Evolutionary conservation across 2,888 invertebrate species (phyloP).

Genomic region (Luffia ferchaultella): DNA sequence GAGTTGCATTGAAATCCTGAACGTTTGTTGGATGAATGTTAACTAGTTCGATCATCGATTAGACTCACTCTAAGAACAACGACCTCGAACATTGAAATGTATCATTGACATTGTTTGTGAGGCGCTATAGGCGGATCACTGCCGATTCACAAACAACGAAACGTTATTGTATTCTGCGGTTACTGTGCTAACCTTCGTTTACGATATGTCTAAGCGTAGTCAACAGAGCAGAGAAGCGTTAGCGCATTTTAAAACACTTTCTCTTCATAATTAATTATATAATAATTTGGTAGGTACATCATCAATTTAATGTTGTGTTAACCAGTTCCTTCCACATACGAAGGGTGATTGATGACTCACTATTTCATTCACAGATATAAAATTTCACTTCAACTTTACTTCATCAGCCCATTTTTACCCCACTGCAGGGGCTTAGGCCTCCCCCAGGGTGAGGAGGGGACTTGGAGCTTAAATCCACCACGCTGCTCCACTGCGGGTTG

Average conservation of each 20-base stretch:
- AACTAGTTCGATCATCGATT: neutral
- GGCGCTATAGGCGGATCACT: neutral
- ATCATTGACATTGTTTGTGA: neutral
- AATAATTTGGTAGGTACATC: neutral
- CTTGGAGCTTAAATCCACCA: too few relatives aligned
- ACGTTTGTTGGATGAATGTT: neutral
- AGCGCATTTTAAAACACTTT: neutral
- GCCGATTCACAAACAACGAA: neutral
- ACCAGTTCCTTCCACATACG: neutral
- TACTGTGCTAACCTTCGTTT: neutral
- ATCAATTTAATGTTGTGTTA: neutral
- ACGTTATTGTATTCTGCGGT: neutral
- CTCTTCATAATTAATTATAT: neutral
- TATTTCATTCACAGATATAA: too few relatives aligned
- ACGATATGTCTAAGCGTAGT: neutral
- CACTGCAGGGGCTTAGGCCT: too few relatives aligned
- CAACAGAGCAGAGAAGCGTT: neutral
- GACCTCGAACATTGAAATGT: neutral
- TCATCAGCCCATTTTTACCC: too few relatives aligned
- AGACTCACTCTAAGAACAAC: neutral
- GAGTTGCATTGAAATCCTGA: neutral
- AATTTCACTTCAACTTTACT: too few relatives aligned
- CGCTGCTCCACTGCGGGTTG: too few relatives aligned
- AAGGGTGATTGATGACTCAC: too few relatives aligned
- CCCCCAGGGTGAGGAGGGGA: too few relatives aligned